Percentiles rank a stretch among this genome's conserved stretches.
phyloP scores from a whole-genome alignment of 1,140 invertebrate genomes.

The Drosophila willistoni region DNA sequence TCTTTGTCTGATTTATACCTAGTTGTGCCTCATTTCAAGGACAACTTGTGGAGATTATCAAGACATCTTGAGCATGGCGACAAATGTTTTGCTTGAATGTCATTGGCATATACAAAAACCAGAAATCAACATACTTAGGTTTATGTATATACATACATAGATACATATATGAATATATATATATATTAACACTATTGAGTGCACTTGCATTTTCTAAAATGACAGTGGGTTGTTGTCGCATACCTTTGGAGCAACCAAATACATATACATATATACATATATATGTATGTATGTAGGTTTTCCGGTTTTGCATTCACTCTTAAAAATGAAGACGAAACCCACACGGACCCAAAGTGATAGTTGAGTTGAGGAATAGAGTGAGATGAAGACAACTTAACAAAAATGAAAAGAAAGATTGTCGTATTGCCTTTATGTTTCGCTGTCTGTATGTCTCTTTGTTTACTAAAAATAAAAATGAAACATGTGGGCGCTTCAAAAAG shows the following conservation, averaged over 20 bases:
- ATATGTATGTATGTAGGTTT: slow-evolving; percentile 57
- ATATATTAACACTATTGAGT: slow-evolving; percentile 29
- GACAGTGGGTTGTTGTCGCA: neutral
- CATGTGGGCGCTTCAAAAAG: slow-evolving; percentile 66
- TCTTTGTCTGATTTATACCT: slow-evolving; percentile 23
- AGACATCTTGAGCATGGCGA: slow-evolving; percentile 31
- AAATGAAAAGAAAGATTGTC: slow-evolving; percentile 29
- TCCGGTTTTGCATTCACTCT: slow-evolving; percentile 67
- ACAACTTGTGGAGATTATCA: slow-evolving; percentile 63
- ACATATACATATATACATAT: no score
- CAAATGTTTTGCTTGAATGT: slow-evolving; percentile 50
- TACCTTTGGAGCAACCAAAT: neutral
- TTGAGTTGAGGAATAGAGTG: neutral
- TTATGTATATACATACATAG: neutral
- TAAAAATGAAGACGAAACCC: slow-evolving; percentile 26
- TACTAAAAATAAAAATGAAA: slow-evolving; percentile 72
- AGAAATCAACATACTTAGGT: slow-evolving; percentile 15
- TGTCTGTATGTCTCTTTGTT: slow-evolving; percentile 14
- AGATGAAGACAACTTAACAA: slow-evolving; percentile 34
- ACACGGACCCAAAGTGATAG: slow-evolving; percentile 52
- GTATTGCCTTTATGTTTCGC: slow-evolving; percentile 14
- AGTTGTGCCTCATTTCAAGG: slow-evolving; percentile 45
- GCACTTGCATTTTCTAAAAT: slow-evolving; percentile 71
- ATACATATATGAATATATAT: no score
- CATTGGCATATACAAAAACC: slow-evolving; percentile 50